Conservation (phyloP, 2,113 vertebrate genomes). For the Pagrus major region DNA sequence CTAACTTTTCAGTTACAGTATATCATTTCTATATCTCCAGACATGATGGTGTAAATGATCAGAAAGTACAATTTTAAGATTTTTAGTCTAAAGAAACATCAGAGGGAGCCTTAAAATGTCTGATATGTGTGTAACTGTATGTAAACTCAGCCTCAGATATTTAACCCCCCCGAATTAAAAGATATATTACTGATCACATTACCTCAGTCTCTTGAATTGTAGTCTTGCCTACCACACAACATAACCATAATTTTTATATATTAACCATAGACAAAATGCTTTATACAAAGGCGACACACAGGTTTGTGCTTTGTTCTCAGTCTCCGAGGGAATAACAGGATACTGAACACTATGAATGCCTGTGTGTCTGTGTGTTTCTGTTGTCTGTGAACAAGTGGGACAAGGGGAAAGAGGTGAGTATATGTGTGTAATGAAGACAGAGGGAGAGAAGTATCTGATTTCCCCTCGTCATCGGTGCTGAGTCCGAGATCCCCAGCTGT, state of each 20-base stretch:
- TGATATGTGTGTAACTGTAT: not conserved
- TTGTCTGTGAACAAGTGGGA: constrained; percentile 38
- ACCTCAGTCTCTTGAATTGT: not conserved
- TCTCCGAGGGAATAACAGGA: not conserved
- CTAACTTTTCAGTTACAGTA: not conserved
- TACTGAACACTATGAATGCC: not conserved
- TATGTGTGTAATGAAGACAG: constrained; percentile 44
- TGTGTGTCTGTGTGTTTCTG: constrained; percentile 4
- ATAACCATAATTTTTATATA: not conserved
- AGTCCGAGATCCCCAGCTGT: constrained; percentile 79
- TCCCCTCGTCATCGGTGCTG: constrained; percentile 68
- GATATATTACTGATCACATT: not conserved
- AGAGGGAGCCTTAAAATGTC: not conserved
- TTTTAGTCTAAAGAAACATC: not conserved
- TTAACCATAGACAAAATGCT: not conserved
- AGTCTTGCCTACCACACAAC: not conserved
- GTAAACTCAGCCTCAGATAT: not conserved
- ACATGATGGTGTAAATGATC: not conserved
- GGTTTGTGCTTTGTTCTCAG: not conserved
- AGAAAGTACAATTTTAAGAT: not conserved
- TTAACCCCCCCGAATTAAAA: not conserved
- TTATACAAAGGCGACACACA: not conserved
- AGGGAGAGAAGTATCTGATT: constrained; percentile 74
- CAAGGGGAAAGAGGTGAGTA: constrained; percentile 29
- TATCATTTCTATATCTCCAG: not conserved